Evolutionary conservation across 1,140 invertebrate genomes (phyloP).

Genomic region (Thaumatotibia leucotreta): DNA sequence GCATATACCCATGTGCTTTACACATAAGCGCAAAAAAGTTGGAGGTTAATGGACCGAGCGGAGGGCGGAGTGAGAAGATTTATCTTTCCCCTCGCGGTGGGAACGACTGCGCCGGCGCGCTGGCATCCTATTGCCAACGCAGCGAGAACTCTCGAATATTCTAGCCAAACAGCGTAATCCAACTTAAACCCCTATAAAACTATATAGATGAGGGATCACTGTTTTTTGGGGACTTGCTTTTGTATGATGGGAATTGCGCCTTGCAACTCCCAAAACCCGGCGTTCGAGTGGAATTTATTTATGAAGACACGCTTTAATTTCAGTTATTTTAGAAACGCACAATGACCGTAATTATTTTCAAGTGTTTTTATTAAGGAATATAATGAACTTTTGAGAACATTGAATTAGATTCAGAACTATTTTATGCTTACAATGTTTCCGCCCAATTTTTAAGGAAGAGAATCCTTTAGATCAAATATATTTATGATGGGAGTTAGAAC

Average conservation of each 20-base stretch:
- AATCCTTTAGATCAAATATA: no score
- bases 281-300: slow-evolving; percentile 12
- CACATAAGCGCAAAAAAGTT: slow-evolving; percentile 9
- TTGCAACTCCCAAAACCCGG: background rate
- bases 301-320: slow-evolving; percentile 15
- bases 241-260: background rate
- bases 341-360: background rate
- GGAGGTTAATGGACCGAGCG: slow-evolving; percentile 1
- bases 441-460: no score
- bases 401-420: background rate
- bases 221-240: background rate
- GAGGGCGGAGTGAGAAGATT: slow-evolving; percentile 17
- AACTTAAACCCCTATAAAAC: background rate
- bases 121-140: background rate
- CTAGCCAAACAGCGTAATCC: background rate
- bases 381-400: background rate
- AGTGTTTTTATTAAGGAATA: background rate
- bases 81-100: slow-evolving; percentile 15
- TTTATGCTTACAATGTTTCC: no score
- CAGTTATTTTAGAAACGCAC: background rate
- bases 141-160: background rate
- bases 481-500: no score
- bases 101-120: background rate
- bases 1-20: background rate
- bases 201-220: no score